These are phyloP conservation scores for Lipotes vexillifer DNA, from an alignment of 2,113 vertebrate species.

Conservation along the genomic window DNA sequence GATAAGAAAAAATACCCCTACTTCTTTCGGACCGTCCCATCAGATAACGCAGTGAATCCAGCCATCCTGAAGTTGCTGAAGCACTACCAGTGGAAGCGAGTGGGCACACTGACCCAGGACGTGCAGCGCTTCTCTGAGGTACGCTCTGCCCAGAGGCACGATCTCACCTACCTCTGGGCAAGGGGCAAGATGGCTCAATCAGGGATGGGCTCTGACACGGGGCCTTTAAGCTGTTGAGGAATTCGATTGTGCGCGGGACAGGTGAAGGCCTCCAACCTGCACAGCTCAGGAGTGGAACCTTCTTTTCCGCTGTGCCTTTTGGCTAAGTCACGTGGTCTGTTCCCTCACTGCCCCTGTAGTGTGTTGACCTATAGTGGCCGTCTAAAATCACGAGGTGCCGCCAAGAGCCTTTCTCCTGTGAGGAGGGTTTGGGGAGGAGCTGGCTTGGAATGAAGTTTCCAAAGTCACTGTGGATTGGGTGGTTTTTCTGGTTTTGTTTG, in stretches of 20 bases:
- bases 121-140: slow-evolving; percentile 99
- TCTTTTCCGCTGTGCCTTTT: background rate
- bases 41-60: slow-evolving; percentile 98
- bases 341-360: background rate
- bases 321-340: accelerated
- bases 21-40: slow-evolving; percentile 98
- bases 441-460: background rate
- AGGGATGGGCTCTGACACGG: accelerated
- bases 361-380: background rate
- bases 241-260: background rate
- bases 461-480: background rate
- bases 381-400: accelerated
- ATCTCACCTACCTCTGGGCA: background rate
- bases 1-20: slow-evolving; percentile 99
- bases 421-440: background rate
- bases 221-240: background rate
- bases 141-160: background rate
- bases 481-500: background rate
- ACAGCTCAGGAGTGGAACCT: background rate
- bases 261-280: background rate
- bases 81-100: slow-evolving; percentile 94
- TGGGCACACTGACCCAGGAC: slow-evolving; percentile 97
- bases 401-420: background rate
- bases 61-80: slow-evolving; percentile 97
- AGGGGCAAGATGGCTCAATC: accelerated